phyloP scores from a whole-genome alignment of 1,140 invertebrate species.

The Pseudobourletiella spinata region DNA sequence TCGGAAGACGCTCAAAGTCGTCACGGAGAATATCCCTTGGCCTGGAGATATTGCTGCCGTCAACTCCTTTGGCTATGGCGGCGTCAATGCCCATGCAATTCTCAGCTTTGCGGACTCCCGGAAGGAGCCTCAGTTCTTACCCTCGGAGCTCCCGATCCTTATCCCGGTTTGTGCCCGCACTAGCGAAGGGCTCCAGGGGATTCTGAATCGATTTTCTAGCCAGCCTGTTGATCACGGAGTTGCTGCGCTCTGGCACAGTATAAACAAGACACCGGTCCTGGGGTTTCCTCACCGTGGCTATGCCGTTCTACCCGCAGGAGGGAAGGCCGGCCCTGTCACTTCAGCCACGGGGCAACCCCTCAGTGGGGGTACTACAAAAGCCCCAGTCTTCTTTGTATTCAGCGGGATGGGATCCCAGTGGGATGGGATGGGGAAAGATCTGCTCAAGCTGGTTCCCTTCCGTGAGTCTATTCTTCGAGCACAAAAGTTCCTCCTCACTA shows the following conservation, averaged over 20 bases:
- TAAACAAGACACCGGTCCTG: background rate
- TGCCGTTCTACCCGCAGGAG: background rate
- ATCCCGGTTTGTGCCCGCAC: background rate
- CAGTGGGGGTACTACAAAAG: conserved; percentile 44
- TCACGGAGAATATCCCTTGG: conserved; percentile 8
- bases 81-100: conserved; percentile 51
- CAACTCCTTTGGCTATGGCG: conserved; percentile 55
- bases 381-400: conserved; percentile 88
- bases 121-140: background rate
- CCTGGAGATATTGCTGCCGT: conserved; percentile 44
- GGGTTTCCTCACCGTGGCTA: background rate
- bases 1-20: conserved; percentile 51
- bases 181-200: background rate
- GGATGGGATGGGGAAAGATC: conserved; percentile 78
- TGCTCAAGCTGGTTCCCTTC: conserved; percentile 73
- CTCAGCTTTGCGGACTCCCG: conserved; percentile 36
- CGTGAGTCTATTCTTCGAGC: conserved; percentile 47
- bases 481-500: background rate
- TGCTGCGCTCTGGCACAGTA: background rate
- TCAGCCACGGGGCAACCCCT: no score
- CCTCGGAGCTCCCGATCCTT: background rate
- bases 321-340: no score
- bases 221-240: background rate
- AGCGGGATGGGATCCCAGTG: conserved; percentile 96
- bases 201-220: background rate